A percentile compares a stretch with the other conserved stretches of the same genome.
Conservation (phyloP, 1,140 invertebrate genomes). For the Saccostrea echinata region DNA sequence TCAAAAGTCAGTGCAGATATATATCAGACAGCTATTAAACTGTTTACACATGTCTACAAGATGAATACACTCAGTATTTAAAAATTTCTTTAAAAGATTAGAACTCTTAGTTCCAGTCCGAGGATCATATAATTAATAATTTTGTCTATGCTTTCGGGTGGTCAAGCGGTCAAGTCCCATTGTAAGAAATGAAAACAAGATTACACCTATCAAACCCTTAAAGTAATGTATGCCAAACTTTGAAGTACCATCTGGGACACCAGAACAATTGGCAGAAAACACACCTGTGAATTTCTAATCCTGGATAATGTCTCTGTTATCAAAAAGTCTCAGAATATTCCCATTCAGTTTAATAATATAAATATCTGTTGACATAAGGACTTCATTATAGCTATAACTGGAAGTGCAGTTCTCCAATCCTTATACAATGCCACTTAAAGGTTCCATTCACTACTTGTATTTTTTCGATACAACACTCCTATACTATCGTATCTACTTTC, state of each 20-base stretch:
- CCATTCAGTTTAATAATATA: background rate
- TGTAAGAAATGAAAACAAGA: conserved; percentile 27
- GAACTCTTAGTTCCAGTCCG: conserved; percentile 18
- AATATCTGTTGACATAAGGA: conserved; percentile 14
- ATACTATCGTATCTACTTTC: conserved; percentile 11
- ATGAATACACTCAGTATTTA: conserved; percentile 22
- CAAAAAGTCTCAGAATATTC: conserved; percentile 13
- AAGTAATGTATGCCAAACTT: conserved; percentile 22
- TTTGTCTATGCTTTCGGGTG: background rate
- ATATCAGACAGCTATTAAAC: conserved; percentile 23
- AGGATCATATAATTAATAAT: background rate
- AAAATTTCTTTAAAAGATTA: conserved; percentile 19
- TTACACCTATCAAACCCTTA: background rate
- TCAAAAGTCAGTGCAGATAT: conserved; percentile 7
- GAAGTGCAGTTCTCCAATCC: background rate
- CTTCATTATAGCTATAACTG: conserved; percentile 1
- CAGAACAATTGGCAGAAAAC: conserved; percentile 12
- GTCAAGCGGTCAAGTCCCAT: background rate
- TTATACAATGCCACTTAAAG: background rate
- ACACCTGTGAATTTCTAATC: conserved; percentile 30
- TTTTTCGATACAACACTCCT: conserved; percentile 1
- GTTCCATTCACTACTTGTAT: conserved; percentile 8
- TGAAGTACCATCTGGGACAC: conserved; percentile 3
- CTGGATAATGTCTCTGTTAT: conserved; percentile 18
- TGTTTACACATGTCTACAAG: conserved; percentile 18